Base-by-base conservation (phyloP, 2,113 vertebrate species). In the Chauna torquata region DNA sequence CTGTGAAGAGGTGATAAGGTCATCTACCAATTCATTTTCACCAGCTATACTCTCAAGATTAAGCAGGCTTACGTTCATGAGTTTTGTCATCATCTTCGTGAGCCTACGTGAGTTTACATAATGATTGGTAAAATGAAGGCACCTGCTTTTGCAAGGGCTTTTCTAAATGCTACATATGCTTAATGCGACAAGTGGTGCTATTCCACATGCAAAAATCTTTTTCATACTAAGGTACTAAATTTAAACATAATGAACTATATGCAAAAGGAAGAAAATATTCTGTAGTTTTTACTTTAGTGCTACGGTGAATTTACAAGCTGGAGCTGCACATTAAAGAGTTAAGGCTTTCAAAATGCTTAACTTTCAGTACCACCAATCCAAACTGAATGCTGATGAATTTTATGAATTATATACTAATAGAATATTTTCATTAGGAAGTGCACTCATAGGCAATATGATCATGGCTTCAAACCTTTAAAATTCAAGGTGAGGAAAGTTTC, bases 1-100 rank as follows among this genome's bases (percentile, higher is more conserved):
- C 54, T 58, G 27, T 88, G 38, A 70, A 86, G 75, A 81, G 12
- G 17, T 81, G 75, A 57, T 72, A 81, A 90, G 40, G 65, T 95
- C 20, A 54, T 66, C 65, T 66, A 68, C n/a, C 42, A 82, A 47
- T 84, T 90, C 17, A 54, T 84, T 90, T 94, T 82, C 47, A 54
- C 22, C 38, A 83, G 10, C 20, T 88, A 83, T 42, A 61, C 83
- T 83, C 42, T 81, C n/a, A 81, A 81, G 54, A 86, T 72, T 88
- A 92, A 32, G 24, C 20, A 88, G 71, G 28, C 8, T 82, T 93
- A 64, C 80, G 7, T 74, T 94, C 36, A 90, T 65, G 38, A 7
- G 72, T 84, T 92, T 95, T 85, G 78, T 91, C 71, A 62, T 76
- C 8, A 76, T 36, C 8, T 75, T 61, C 61, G 52, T 16, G 89